Percentiles rank a stretch among this genome's conserved stretches.
phyloP scores from a whole-genome alignment of 2,113 vertebrate genomes.

The Strix uralensis region DNA sequence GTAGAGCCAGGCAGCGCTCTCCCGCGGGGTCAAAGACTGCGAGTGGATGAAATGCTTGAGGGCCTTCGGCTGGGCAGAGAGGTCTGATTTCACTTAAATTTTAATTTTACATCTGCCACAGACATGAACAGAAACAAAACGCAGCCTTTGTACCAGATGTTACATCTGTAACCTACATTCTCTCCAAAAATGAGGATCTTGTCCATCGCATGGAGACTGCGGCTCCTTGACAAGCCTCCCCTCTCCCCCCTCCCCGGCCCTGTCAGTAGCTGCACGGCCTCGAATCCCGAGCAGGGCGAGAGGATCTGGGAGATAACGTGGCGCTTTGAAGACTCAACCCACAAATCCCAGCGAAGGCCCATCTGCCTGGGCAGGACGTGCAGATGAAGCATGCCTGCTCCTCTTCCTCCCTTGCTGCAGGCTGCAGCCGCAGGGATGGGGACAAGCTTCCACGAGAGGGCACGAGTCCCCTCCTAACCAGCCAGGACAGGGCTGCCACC shows the following conservation, averaged over 20 bases:
- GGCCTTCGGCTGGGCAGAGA: not conserved
- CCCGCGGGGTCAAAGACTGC: accelerated
- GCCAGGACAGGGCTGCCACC: not conserved
- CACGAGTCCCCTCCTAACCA: not conserved
- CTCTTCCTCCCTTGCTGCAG: not conserved
- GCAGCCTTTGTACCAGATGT: not conserved
- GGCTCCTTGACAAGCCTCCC: accelerated
- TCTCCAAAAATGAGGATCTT: not conserved
- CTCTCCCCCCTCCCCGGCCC: not conserved
- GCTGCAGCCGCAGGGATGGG: not conserved
- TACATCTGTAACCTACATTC: not conserved
- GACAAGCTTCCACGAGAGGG: slow-evolving; percentile 40
- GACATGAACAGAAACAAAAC: not conserved
- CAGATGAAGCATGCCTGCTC: not conserved
- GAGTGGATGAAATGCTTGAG: not conserved
- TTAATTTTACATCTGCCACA: not conserved
- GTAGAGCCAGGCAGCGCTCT: accelerated
- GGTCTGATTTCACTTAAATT: not conserved
- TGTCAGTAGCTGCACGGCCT: accelerated
- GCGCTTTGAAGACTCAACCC: not conserved
- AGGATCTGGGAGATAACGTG: not conserved
- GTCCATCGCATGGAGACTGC: accelerated
- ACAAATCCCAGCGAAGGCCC: accelerated
- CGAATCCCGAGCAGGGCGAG: not conserved
- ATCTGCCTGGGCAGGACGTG: accelerated